Base-by-base conservation (phyloP, 2,113 vertebrate species). In the Chaetura pelagica region DNA sequence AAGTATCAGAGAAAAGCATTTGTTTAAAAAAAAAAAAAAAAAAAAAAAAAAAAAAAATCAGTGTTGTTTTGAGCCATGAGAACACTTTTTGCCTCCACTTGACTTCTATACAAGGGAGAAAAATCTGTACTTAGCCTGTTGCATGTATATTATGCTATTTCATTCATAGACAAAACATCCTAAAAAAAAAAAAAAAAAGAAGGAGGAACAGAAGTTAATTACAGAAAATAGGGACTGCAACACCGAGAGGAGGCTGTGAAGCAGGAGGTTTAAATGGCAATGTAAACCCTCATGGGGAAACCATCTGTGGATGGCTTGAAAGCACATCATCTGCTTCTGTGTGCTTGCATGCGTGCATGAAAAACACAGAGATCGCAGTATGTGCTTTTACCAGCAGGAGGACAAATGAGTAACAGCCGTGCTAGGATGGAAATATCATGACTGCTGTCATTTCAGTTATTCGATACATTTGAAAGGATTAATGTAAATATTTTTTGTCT, bases 251-350 rank as follows among this genome's bases (percentile, higher is more conserved):
- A 96, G 83, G 30, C 91, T 93, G 29, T 30, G 67, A 94, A 95
- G 81, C 52, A 82, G 89, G 81, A 89, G 87, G 78, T 80, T 84
- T 87, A 94, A 97, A 96, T 79, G 94, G 80, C 93, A 96, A 90
- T 82, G 94, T 92, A 92, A 91, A 59, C 73, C 66, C 81, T 85
- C 51, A 32, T 78, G 84, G 62, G 27, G 81, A 91, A 92, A 62
- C 80, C 82, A 78, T 92, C 81, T 90, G 90, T 72, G 75, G 29
- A 89, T 87, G 76, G 71, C 74, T 81, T 10, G 1, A 85, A 84
- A 89, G 35, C 4, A 1, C 35, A 29, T 96, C 88, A 88, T 92
- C 92, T 90, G 40, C 89, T 61, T 66, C 61, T 75, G 76, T 71
- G 24, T 32, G 55, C 84, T 72, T 44, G 66, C 6, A 38, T 54